Conservation (phyloP, 2,113 vertebrate genomes). For the Antennarius striatus region DNA sequence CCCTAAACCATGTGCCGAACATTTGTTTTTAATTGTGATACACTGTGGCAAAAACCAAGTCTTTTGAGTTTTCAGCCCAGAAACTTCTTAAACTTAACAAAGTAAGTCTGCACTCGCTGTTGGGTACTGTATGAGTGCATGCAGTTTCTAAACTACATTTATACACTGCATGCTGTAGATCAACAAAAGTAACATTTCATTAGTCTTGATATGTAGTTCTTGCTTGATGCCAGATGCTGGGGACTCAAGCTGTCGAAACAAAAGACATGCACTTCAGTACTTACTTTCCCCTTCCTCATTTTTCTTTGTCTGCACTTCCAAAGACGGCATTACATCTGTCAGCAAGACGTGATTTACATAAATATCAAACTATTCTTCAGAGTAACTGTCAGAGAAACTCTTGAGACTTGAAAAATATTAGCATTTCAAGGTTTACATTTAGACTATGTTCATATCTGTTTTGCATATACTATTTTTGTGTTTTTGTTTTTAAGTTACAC, state of each 20-base stretch:
- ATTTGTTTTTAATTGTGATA: constrained; percentile 75
- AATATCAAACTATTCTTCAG: constrained; percentile 73
- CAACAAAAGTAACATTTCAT: constrained; percentile 75
- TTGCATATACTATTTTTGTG: constrained; percentile 71
- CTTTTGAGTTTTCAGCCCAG: constrained; percentile 41
- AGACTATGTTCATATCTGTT: constrained; percentile 62
- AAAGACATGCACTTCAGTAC: constrained; percentile 67
- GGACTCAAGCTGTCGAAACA: constrained; percentile 77
- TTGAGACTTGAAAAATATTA: constrained; percentile 72
- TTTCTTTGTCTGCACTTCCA: constrained; percentile 71
- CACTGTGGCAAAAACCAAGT: constrained; percentile 39
- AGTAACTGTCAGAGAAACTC: constrained; percentile 75
- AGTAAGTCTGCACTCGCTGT: constrained; percentile 29
- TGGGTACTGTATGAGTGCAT: constrained; percentile 34
- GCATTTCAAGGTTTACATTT: constrained; percentile 78
- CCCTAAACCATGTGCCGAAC: constrained; percentile 64
- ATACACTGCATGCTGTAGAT: constrained; percentile 65
- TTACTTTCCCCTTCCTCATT: constrained; percentile 55
- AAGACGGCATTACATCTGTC: constrained; percentile 79
- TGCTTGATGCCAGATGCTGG: constrained; percentile 73
- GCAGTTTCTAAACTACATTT: constrained; percentile 60
- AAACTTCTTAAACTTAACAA: constrained; percentile 62
- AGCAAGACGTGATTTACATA: constrained; percentile 75
- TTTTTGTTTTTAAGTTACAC: constrained; percentile 44
- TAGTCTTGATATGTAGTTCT: constrained; percentile 76